These are phyloP conservation scores for Carduelis carduelis DNA, from an alignment of 2,797 vertebrate species.

Conservation along the genomic window DNA sequence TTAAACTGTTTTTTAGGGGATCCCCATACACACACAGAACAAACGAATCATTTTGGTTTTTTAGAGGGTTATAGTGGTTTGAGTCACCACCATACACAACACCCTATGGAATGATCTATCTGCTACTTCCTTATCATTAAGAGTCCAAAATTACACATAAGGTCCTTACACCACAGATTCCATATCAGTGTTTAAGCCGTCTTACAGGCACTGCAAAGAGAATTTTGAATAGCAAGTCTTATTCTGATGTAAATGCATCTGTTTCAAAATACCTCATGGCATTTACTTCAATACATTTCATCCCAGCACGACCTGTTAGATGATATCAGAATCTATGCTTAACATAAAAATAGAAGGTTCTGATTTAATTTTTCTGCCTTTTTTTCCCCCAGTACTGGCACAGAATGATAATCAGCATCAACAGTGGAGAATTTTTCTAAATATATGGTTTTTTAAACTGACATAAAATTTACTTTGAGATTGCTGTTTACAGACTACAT, in stretches of 20 bases:
- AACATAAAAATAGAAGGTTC: neutral
- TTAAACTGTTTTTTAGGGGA: neutral
- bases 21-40: neutral
- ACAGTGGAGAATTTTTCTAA: neutral
- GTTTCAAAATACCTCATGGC: neutral
- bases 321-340: neutral
- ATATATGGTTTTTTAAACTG: neutral
- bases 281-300: neutral
- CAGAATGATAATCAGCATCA: constrained; percentile 19
- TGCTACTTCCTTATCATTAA: neutral
- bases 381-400: neutral
- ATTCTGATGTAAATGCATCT: neutral
- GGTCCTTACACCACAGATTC: neutral
- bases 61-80: neutral
- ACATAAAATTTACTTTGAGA: constrained; percentile 24
- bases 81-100: neutral
- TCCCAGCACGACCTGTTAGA: neutral
- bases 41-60: neutral
- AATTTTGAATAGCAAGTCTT: neutral
- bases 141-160: neutral
- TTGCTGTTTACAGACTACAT: neutral
- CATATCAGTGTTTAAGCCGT: neutral
- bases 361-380: constrained; percentile 9
- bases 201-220: neutral
- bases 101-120: neutral